Conservation (phyloP, 2,888 invertebrate genomes). For the Drosophila hamatofila region DNA sequence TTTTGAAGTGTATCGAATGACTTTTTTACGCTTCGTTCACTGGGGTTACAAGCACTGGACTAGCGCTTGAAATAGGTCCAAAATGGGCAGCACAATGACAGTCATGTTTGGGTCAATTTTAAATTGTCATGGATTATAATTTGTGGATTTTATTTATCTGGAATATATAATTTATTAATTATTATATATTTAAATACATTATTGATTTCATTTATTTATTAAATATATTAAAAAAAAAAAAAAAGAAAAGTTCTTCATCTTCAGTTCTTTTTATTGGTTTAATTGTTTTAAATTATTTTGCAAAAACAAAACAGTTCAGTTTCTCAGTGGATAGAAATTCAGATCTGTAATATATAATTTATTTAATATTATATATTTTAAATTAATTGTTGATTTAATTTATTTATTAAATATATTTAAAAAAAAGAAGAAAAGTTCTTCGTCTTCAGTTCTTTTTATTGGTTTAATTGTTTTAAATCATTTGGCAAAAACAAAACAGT, state of each 20-base stretch:
- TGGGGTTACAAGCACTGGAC: neutral
- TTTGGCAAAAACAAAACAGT: too few species aligned
- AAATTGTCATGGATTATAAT: conserved; percentile 1
- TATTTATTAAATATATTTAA: too few species aligned
- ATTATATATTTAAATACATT: neutral
- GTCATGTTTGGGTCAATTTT: conserved; percentile 21
- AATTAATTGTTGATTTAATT: too few species aligned
- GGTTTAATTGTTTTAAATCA: too few species aligned
- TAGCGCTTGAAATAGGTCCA: neutral
- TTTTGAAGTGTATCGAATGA: conserved; percentile 71
- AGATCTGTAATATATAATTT: too few species aligned
- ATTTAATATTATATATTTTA: too few species aligned
- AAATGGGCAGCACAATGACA: neutral
- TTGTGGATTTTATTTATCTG: neutral
- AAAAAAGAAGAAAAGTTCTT: too few species aligned
- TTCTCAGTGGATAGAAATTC: too few species aligned
- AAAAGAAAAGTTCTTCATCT: too few species aligned
- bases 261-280: neutral
- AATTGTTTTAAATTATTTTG: too few species aligned
- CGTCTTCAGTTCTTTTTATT: neutral
- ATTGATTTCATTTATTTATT: neutral
- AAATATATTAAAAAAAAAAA: too few species aligned
- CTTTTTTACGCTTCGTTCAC: conserved; percentile 67
- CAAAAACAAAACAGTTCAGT: too few species aligned
- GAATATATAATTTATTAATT: neutral